Percentiles rank a stretch among this genome's conserved stretches.
phyloP scores from a whole-genome alignment of 2,888 invertebrate genomes.

The Andrena marginata region DNA sequence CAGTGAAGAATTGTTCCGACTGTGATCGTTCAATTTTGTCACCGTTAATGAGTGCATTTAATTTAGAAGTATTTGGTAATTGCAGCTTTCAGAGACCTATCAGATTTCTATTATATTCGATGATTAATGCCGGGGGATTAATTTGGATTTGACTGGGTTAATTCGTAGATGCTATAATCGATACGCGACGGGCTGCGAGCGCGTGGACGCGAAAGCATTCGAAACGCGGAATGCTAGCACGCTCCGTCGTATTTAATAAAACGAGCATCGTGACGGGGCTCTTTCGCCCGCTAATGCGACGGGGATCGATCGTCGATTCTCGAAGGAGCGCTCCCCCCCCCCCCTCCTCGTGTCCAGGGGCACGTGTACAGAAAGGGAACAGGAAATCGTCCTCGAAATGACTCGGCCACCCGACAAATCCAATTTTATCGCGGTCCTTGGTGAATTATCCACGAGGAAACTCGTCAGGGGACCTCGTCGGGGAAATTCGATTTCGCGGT shows the following conservation, averaged over 20 bases:
- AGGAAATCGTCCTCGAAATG: conserved; percentile 64
- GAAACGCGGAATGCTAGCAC: not conserved
- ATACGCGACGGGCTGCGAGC: not conserved
- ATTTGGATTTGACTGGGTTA: not conserved
- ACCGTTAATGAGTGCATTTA: too few species aligned
- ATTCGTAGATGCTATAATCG: not conserved
- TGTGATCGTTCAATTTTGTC: too few species aligned
- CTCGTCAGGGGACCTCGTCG: conserved; percentile 62
- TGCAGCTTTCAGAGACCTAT: too few species aligned
- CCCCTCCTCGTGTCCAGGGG: conserved; percentile 7
- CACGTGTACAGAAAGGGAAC: conserved; percentile 48
- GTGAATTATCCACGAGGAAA: conserved; percentile 66
- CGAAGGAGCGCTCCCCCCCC: conserved; percentile 23
- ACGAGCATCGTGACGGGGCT: not conserved
- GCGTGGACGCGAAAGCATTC: not conserved
- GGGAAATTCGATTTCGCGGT: conserved; percentile 64
- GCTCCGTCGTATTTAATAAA: conserved; percentile 8
- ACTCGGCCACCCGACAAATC: conserved; percentile 59
- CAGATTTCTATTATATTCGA: too few species aligned
- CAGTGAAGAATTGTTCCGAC: too few species aligned
- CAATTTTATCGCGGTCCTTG: conserved; percentile 65
- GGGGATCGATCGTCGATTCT: conserved; percentile 34
- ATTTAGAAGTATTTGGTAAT: too few species aligned
- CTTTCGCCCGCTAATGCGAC: not conserved
- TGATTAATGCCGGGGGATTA: too few species aligned